Base-by-base conservation (phyloP, 2,113 vertebrate species). In the Mesocricetus auratus region DNA sequence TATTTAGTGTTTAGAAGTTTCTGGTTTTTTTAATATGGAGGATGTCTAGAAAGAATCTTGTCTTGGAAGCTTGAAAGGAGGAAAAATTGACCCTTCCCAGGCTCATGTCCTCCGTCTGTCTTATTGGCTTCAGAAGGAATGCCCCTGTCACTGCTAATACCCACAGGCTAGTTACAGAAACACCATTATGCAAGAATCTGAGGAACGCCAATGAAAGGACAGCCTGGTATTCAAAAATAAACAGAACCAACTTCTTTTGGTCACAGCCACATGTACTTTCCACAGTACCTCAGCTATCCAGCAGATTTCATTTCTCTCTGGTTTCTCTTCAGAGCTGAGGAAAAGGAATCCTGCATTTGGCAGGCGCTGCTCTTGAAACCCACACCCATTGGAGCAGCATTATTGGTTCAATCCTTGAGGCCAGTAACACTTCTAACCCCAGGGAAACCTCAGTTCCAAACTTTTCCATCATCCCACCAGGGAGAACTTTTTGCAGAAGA, bases 401-500 rank as follows among this genome's bases (percentile, higher is more conserved):
- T 96, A n/a, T 91, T 93, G 71, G 89, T 96, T 97, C 86, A 95
- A 33, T 96, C 79, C 89, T 92, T 58, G 91, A 95, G 87, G 95
- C 97, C 96, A 98, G 89, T 90, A 97, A 97, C 85, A 92, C 97
- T 97, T 97, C 89, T 91, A 94, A 91, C 96, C 95, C 96, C 16
- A 93, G 98, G 96, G 97, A 97, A 96, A 94, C 64, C 71, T 96
- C 39, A 13, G 62, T 92, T 98, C 96, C 96, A 97, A 94, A 90
- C n/a, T 87, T 97, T 98, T 97, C 91, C 90, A 95, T 98, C 96
- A 93, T 96, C 92, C 66, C 96, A 86, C 96, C 90, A 89, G 96
- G 96, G 96, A 95, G 94, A 90, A 97, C 81, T 95, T 94, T 95
- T 94, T 96, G 94, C 93, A 96, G 91, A 97, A 94, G 36, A 31